Percentiles rank a stretch among this genome's conserved stretches.
These are phyloP conservation scores for Polypedilum pembai DNA, from an alignment of 1,140 invertebrate species.

Conservation along the genomic window DNA sequence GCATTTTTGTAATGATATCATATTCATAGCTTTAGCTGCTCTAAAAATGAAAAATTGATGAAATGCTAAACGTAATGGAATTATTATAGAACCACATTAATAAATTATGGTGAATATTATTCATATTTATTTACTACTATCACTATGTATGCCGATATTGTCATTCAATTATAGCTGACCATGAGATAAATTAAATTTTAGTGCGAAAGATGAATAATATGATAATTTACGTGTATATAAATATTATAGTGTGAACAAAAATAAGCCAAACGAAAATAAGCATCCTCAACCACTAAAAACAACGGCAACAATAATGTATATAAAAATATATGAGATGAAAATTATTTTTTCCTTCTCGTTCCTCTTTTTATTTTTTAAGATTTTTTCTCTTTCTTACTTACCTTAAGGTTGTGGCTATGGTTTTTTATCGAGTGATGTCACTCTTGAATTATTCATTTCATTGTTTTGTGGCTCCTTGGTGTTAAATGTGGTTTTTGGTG, in stretches of 20 bases:
- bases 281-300: too few relatives aligned
- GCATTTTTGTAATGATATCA: background rate
- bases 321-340: constrained; percentile 7
- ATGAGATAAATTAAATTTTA: background rate
- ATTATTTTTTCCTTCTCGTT: background rate
- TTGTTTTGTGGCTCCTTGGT: too few relatives aligned
- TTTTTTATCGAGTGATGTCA: background rate
- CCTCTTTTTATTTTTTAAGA: background rate
- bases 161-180: background rate
- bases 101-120: background rate
- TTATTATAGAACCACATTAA: constrained; percentile 19
- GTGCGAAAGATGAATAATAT: background rate
- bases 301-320: background rate
- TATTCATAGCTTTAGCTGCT: background rate
- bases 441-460: too few relatives aligned
- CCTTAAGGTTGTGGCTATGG: background rate
- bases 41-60: constrained; percentile 11
- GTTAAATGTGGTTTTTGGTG: too few relatives aligned
- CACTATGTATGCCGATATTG: too few relatives aligned
- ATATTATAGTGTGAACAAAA: constrained; percentile 7
- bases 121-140: too few relatives aligned
- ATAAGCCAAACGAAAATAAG: constrained; percentile 4
- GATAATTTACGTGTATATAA: constrained; percentile 6
- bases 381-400: background rate
- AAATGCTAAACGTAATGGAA: constrained; percentile 11